Percentiles rank a stretch among this genome's conserved stretches.
Evolutionary conservation across 1,140 invertebrate genomes (phyloP).

Genomic region (Anastrepha ludens): DNA sequence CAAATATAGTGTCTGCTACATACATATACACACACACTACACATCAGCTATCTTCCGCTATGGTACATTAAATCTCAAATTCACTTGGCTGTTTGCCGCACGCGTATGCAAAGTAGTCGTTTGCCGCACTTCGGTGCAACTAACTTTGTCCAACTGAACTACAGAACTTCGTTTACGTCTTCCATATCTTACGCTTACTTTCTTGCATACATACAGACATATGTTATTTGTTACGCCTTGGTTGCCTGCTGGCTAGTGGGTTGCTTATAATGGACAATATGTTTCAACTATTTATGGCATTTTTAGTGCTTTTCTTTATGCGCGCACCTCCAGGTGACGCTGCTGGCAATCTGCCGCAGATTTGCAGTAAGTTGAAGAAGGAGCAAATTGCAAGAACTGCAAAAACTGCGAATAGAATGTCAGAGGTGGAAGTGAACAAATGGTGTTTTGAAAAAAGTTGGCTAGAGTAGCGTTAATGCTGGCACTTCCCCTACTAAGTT

Average conservation of each 20-base stretch:
- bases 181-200: not conserved
- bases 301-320: slow-evolving; percentile 37
- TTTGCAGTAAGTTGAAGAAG: not conserved
- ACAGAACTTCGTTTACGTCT: not conserved
- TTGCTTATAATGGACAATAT: slow-evolving; percentile 8
- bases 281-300: not conserved
- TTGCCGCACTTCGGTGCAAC: not conserved
- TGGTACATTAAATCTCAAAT: not conserved
- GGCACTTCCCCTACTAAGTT: no score
- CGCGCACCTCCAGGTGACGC: not conserved
- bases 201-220: not conserved
- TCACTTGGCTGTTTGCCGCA: not conserved
- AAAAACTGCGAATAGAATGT: not conserved
- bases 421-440: not conserved
- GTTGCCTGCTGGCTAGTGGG: not conserved
- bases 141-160: not conserved
- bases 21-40: not conserved
- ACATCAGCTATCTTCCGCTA: not conserved
- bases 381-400: not conserved
- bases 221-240: not conserved
- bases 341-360: not conserved
- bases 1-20: not conserved
- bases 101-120: not conserved
- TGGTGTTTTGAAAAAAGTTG: not conserved
- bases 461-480: not conserved